A percentile compares a stretch with the other conserved stretches of the same genome.
phyloP scores from a whole-genome alignment of 2,888 invertebrate genomes.

The Lepeophtheirus nordmannii region DNA sequence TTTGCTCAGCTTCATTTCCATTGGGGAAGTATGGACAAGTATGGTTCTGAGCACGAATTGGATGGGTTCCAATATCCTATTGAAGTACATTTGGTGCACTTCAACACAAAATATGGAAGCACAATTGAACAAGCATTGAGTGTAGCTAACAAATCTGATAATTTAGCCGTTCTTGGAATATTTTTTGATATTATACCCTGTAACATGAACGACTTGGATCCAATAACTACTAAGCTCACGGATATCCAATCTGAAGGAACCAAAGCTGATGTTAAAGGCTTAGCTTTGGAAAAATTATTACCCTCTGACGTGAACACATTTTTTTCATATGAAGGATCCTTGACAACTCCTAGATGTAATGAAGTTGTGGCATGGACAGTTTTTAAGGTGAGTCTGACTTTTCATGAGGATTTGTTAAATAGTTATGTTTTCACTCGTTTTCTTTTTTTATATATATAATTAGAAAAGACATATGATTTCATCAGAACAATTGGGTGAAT shows the following conservation, averaged over 20 bases:
- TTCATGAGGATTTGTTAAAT: no score
- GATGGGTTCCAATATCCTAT: background rate
- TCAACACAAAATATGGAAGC: background rate
- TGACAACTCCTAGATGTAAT: background rate
- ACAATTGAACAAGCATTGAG: background rate
- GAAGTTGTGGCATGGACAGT: background rate
- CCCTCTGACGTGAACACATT: background rate
- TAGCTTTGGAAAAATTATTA: background rate
- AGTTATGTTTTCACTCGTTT: background rate
- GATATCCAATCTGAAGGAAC: background rate
- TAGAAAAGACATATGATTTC: background rate
- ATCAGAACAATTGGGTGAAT: background rate
- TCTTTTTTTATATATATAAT: no score
- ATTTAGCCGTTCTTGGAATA: background rate
- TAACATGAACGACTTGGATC: background rate
- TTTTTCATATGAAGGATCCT: background rate
- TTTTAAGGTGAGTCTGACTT: background rate
- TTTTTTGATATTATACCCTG: background rate
- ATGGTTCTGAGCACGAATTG: background rate
- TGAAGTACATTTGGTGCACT: background rate
- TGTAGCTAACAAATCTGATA: background rate
- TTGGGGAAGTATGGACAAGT: background rate
- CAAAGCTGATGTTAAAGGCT: background rate
- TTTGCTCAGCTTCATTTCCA: constrained; percentile 1
- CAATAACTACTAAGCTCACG: background rate